These are phyloP conservation scores for Sphyrna mokarran DNA, from an alignment of 2,113 vertebrate species.

Conservation along the genomic window DNA sequence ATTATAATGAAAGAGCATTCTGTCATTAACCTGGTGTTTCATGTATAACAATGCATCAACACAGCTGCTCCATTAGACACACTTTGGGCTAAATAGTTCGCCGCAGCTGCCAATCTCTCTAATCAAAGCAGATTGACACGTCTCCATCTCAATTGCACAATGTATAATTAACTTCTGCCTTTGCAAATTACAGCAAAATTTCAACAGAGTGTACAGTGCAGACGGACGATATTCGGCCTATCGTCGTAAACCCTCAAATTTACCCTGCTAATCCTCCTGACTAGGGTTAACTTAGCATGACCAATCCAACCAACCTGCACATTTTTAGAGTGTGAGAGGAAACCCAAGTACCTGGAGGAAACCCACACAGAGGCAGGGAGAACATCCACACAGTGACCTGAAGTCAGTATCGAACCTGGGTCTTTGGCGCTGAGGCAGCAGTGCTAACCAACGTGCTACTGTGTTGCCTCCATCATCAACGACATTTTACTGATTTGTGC, in stretches of 20 bases:
- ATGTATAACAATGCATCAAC: background rate
- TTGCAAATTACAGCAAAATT: background rate
- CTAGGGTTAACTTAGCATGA: too few relatives aligned
- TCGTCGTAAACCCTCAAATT: too few relatives aligned
- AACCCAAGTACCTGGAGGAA: too few relatives aligned
- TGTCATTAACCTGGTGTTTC: background rate
- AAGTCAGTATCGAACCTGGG: too few relatives aligned
- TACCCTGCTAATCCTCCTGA: too few relatives aligned
- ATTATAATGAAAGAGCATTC: background rate
- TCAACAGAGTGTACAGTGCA: background rate
- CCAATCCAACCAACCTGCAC: too few relatives aligned
- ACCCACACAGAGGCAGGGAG: too few relatives aligned
- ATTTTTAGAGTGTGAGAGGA: too few relatives aligned
- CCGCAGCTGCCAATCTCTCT: background rate
- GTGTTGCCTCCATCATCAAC: background rate
- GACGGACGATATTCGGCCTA: too few relatives aligned
- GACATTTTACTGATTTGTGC: background rate
- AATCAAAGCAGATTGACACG: background rate
- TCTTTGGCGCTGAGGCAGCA: too few relatives aligned
- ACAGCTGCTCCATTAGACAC: background rate
- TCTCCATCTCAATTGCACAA: background rate
- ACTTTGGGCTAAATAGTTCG: background rate
- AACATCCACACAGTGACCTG: too few relatives aligned
- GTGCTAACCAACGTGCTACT: too few relatives aligned
- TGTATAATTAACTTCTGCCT: background rate